Evolutionary conservation across 1,140 invertebrate species (phyloP).

Genomic region (Aricia agestis): DNA sequence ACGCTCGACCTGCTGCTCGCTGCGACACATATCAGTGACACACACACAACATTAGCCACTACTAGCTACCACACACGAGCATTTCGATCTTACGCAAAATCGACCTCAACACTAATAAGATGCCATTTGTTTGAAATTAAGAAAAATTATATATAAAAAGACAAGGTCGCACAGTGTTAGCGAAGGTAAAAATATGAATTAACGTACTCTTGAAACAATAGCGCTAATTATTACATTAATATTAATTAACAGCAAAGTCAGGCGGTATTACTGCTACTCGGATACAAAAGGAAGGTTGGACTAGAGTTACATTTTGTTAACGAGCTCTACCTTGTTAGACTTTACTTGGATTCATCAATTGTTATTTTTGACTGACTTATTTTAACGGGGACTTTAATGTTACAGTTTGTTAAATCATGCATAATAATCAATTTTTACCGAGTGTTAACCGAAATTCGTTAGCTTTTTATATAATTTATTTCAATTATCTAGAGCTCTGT

Average conservation of each 20-base stretch:
- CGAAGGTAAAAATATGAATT: conserved; percentile 1
- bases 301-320: background rate
- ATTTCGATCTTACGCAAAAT: conserved; percentile 17
- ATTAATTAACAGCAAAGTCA: background rate
- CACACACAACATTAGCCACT: conserved; percentile 70
- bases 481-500: background rate
- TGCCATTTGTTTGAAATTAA: background rate
- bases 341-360: background rate
- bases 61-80: conserved; percentile 47
- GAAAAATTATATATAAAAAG: background rate
- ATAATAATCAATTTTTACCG: background rate
- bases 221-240: background rate
- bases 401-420: background rate
- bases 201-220: background rate
- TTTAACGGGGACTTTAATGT: background rate
- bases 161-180: background rate
- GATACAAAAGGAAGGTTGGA: background rate
- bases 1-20: conserved; percentile 78
- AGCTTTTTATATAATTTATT: background rate
- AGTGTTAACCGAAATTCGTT: background rate
- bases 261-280: background rate
- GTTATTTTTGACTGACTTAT: background rate
- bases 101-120: background rate
- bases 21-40: conserved; percentile 74
- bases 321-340: background rate